These are phyloP conservation scores for Andrena camellia DNA, from an alignment of 2,888 invertebrate species.

Conservation along the genomic window DNA sequence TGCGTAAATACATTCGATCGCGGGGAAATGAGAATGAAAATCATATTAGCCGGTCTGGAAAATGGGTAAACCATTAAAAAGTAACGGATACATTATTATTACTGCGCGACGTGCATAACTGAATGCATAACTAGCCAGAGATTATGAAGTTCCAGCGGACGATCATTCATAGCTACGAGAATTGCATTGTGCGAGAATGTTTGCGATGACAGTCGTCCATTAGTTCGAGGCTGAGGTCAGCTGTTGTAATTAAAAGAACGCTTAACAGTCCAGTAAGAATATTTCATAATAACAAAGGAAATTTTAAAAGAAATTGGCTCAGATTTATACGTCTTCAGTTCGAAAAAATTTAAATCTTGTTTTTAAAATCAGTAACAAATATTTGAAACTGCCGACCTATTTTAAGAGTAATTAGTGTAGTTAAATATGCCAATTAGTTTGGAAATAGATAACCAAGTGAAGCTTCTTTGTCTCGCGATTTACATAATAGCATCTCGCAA, in stretches of 20 bases:
- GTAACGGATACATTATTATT: conserved; percentile 13
- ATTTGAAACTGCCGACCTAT: too few relatives aligned
- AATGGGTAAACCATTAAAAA: conserved; percentile 17
- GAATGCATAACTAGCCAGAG: conserved; percentile 14
- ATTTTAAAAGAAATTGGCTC: not conserved
- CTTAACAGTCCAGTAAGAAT: not conserved
- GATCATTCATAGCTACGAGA: conserved; percentile 35
- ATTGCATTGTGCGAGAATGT: conserved; percentile 27
- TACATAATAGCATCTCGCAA: not conserved
- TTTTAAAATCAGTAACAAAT: too few relatives aligned
- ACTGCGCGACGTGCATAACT: not conserved
- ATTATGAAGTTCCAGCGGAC: not conserved
- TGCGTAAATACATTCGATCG: not conserved
- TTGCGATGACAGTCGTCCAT: conserved; percentile 22
- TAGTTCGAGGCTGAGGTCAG: conserved; percentile 26
- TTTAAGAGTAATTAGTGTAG: too few relatives aligned
- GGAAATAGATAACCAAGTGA: too few relatives aligned
- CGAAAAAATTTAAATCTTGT: not conserved
- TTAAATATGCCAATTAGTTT: too few relatives aligned
- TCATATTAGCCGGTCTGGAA: not conserved
- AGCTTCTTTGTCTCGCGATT: not conserved
- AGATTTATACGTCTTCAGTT: not conserved
- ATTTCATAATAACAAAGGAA: not conserved
- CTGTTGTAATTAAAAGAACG: conserved; percentile 37
- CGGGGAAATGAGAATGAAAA: not conserved